These are phyloP conservation scores for Diplolepis rosae DNA, from an alignment of 2,888 invertebrate genomes.

Conservation along the genomic window DNA sequence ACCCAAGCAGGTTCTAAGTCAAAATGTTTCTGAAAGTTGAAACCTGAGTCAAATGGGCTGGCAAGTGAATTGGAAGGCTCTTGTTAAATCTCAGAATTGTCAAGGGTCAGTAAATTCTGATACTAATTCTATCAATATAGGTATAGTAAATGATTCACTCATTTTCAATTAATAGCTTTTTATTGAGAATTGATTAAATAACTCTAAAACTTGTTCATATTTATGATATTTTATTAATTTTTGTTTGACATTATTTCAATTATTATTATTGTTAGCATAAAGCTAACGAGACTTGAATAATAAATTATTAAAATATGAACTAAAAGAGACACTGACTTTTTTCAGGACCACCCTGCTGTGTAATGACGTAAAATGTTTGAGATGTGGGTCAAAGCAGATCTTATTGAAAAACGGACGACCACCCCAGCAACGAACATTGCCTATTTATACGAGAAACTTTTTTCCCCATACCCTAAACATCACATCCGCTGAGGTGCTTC, in stretches of 20 bases:
- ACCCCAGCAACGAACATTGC: constrained; percentile 26
- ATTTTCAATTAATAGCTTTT: no score
- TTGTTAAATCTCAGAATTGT: neutral
- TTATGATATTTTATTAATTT: no score
- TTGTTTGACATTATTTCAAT: no score
- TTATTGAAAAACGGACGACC: constrained; percentile 14
- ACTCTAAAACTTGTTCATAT: no score
- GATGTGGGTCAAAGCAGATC: constrained; percentile 15
- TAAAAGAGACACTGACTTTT: neutral
- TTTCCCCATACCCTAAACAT: constrained; percentile 33
- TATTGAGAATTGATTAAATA: no score
- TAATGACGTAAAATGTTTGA: constrained; percentile 16
- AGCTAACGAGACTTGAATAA: neutral
- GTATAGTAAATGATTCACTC: no score
- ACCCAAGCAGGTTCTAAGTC: neutral
- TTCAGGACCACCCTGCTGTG: constrained; percentile 1
- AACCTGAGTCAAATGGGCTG: neutral
- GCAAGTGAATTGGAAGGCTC: neutral
- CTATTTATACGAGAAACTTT: constrained; percentile 35
- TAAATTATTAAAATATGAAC: neutral
- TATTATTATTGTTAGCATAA: neutral
- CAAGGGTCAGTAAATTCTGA: neutral
- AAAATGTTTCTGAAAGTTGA: neutral
- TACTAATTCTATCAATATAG: no score
- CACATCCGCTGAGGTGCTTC: constrained; percentile 32